Percentiles rank a stretch among this genome's conserved stretches.
Evolutionary conservation across 2,113 vertebrate species (phyloP).

Genomic region (Rynchops niger): DNA sequence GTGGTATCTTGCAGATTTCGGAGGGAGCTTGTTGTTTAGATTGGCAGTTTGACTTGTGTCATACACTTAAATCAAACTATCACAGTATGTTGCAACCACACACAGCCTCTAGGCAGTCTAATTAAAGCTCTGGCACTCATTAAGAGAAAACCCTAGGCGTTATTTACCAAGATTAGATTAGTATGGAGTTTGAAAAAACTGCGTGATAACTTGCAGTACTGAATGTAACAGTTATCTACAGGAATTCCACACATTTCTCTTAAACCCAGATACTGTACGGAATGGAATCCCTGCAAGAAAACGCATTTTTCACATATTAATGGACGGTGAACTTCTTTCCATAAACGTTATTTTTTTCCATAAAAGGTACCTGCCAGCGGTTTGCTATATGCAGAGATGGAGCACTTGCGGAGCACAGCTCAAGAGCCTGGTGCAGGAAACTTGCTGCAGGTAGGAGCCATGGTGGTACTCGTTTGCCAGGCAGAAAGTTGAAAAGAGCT

Average conservation of each 20-base stretch:
- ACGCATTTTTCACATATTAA: background rate
- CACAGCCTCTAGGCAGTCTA: background rate
- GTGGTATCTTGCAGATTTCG: background rate
- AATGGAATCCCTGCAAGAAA: background rate
- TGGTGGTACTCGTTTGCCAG: background rate
- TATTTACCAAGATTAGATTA: background rate
- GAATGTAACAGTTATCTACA: background rate
- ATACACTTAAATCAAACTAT: background rate
- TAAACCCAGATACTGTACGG: background rate
- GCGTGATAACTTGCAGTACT: background rate
- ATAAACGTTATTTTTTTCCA: background rate
- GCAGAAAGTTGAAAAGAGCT: background rate
- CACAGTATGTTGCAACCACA: background rate
- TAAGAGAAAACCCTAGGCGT: background rate
- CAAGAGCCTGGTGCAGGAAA: background rate
- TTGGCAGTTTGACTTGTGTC: background rate
- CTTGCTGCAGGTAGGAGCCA: background rate
- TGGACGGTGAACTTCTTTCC: background rate
- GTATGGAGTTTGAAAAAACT: background rate
- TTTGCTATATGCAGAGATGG: background rate
- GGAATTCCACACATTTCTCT: background rate
- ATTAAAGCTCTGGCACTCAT: background rate
- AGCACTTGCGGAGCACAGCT: background rate
- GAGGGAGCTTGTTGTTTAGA: background rate
- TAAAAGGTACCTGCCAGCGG: background rate